A percentile compares a stretch with the other conserved stretches of the same genome.
Evolutionary conservation across 2,888 invertebrate species (phyloP).

Genomic region (Phlogophora meticulosa): DNA sequence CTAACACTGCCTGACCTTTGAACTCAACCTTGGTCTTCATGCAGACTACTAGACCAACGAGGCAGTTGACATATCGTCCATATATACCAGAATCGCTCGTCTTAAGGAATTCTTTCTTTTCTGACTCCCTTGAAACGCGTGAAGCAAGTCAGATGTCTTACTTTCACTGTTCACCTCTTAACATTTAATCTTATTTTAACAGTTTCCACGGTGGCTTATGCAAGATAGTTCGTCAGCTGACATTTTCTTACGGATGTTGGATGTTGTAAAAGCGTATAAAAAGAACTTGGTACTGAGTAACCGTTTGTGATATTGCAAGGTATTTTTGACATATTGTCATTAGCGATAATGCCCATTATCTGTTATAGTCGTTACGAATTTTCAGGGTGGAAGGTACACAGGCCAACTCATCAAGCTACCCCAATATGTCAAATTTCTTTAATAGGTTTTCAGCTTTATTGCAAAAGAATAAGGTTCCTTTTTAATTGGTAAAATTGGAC

Average conservation of each 20-base stretch:
- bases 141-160: constrained; percentile 14
- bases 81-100: background rate
- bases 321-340: constrained; percentile 7
- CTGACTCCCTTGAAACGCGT: constrained; percentile 26
- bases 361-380: background rate
- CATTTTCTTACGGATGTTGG: constrained; percentile 39
- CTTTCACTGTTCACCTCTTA: constrained; percentile 53
- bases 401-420: no score
- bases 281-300: constrained; percentile 29
- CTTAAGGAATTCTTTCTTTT: background rate
- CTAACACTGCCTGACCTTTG: no score
- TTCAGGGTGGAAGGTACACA: no score
- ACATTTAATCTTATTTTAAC: constrained; percentile 50
- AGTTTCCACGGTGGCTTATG: constrained; percentile 52
- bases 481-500: no score
- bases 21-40: no score
- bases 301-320: constrained; percentile 10
- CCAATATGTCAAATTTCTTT: no score
- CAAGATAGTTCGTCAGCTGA: constrained; percentile 34
- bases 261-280: constrained; percentile 48
- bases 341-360: background rate
- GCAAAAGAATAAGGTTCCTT: no score
- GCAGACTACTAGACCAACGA: no score
- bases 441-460: no score
- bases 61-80: no score